A percentile compares a stretch with the other conserved stretches of the same genome.
phyloP scores from a whole-genome alignment of 2,888 invertebrate genomes.

The Brenthis hecate region DNA sequence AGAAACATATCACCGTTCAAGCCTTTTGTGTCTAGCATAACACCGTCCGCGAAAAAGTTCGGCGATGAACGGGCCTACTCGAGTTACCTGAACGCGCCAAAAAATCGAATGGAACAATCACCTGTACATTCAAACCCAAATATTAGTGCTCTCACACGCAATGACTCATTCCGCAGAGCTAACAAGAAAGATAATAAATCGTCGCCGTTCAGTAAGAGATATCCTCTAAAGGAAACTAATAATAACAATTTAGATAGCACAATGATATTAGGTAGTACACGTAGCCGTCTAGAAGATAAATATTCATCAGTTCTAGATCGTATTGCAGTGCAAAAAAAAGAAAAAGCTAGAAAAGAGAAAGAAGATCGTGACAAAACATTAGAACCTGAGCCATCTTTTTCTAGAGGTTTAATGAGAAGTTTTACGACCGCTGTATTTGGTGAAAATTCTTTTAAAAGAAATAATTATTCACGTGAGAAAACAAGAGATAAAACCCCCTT shows the following conservation, averaged over 20 bases:
- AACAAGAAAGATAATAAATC: constrained; percentile 72
- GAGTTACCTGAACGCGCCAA: constrained; percentile 67
- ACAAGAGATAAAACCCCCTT: constrained; percentile 86
- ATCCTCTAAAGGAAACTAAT: constrained; percentile 75
- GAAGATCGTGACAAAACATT: constrained; percentile 87
- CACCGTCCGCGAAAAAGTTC: constrained; percentile 58
- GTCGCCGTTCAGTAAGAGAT: constrained; percentile 71
- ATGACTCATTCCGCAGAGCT: constrained; percentile 77
- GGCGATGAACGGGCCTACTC: constrained; percentile 70
- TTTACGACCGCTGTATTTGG: constrained; percentile 88
- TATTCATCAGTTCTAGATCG: constrained; percentile 89
- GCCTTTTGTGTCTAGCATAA: constrained; percentile 58
- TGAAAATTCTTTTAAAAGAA: constrained; percentile 82
- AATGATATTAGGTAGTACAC: constrained; percentile 79
- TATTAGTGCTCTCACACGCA: constrained; percentile 67
- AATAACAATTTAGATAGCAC: constrained; percentile 72
- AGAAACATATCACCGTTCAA: constrained; percentile 71
- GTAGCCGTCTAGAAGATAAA: constrained; percentile 89
- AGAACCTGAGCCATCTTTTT: constrained; percentile 81
- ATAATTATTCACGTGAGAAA: constrained; percentile 82
- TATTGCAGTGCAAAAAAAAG: constrained; percentile 83
- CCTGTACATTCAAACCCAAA: constrained; percentile 67
- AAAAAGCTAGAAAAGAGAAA: constrained; percentile 74
- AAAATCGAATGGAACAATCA: constrained; percentile 68
- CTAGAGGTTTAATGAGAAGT: constrained; percentile 84